Percentiles rank a stretch among this genome's conserved stretches.
Evolutionary conservation across 1,140 invertebrate genomes (phyloP).

Genomic region (Drosophila tropicalis): DNA sequence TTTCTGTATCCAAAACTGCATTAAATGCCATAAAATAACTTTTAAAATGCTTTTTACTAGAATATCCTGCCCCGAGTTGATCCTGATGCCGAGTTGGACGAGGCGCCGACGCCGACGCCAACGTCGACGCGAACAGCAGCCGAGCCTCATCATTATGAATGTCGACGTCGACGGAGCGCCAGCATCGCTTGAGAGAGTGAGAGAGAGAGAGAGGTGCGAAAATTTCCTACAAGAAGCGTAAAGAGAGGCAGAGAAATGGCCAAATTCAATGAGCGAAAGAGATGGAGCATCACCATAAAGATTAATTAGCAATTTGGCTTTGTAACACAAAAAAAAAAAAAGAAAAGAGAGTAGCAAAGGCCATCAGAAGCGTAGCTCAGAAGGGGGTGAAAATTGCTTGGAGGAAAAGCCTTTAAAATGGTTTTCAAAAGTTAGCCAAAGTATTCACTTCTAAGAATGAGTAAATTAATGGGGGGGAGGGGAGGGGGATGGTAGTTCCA

Average conservation of each 20-base stretch:
- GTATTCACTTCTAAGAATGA: no score
- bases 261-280: neutral
- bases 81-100: neutral
- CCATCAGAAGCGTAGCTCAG: neutral
- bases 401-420: no score
- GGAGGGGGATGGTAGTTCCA: no score
- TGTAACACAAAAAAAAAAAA: no score
- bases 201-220: conserved; percentile 3
- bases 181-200: conserved; percentile 19
- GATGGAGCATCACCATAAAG: conserved; percentile 48
- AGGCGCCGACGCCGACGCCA: conserved; percentile 4
- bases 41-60: conserved; percentile 82
- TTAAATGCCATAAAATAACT: conserved; percentile 83
- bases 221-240: neutral
- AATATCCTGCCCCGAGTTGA: conserved; percentile 62
- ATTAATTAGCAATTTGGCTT: conserved; percentile 78
- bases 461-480: no score
- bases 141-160: neutral
- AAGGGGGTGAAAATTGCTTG: no score
- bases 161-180: conserved; percentile 14
- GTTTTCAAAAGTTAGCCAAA: no score
- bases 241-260: neutral
- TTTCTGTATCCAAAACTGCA: conserved; percentile 82
- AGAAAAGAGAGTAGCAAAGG: conserved; percentile 23
- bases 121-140: neutral